Evolutionary conservation across 1,140 invertebrate species (phyloP).

Genomic region (Lordiphosa mommai): DNA sequence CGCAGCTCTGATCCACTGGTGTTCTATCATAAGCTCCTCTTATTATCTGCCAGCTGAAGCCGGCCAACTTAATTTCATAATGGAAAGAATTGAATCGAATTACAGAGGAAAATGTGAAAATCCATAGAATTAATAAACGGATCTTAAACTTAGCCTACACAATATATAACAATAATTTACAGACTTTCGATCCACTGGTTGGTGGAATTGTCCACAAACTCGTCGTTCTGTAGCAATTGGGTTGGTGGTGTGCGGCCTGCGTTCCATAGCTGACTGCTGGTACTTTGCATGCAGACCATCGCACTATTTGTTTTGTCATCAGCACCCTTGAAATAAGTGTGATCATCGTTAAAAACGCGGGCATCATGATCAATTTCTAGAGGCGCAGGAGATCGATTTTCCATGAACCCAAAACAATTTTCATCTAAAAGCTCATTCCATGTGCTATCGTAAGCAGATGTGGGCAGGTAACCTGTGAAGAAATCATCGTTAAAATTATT

Average conservation of each 20-base stretch:
- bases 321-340: constrained; percentile 38
- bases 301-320: no score
- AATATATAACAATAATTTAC: constrained; percentile 25
- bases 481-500: constrained; percentile 55
- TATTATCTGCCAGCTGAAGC: neutral
- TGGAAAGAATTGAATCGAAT: constrained; percentile 62
- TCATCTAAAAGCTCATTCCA: constrained; percentile 25
- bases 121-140: neutral
- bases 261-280: constrained; percentile 80
- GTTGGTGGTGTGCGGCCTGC: no score
- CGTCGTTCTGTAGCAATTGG: constrained; percentile 36
- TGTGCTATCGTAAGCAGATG: constrained; percentile 18
- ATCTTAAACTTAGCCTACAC: constrained; percentile 17
- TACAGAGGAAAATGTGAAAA: constrained; percentile 31
- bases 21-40: constrained; percentile 47
- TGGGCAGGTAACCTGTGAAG: constrained; percentile 47
- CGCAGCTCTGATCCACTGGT: constrained; percentile 22
- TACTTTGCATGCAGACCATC: no score
- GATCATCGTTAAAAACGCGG: constrained; percentile 16
- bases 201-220: constrained; percentile 8
- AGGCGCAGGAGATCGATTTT: constrained; percentile 3
- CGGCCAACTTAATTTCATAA: neutral
- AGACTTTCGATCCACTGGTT: constrained; percentile 28
- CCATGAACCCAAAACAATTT: constrained; percentile 7
- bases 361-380: neutral